Base-by-base conservation (phyloP, 2,113 vertebrate species). In the Mixornis gularis region DNA sequence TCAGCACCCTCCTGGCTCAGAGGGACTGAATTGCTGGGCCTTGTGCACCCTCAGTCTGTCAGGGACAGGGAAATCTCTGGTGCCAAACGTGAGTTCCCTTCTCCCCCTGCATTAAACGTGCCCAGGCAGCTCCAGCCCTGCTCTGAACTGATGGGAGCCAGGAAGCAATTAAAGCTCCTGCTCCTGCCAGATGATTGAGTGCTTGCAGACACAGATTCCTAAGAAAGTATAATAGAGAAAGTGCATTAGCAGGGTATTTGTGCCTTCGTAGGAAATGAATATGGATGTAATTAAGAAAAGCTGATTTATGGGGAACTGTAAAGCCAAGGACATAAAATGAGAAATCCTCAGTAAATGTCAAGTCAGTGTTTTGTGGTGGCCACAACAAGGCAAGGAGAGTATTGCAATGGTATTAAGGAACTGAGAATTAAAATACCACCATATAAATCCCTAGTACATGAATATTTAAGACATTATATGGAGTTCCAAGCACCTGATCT, bases 261-360 rank as follows among this genome's bases (percentile, higher is more conserved):
- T 95, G 84, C 91, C 78, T 93, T 78, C 86, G 11, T 43, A 68
- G 94, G 83, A 94, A 89, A 94, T 94, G 80, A 89, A 92, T 96
- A 95, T 84, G 93, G 93, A 90, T 93, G 77, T 89, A 90, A 94
- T 94, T 94, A 93, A 95, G 83, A 86, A 92, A 93, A 95, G 77
- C 86, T 94, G 83, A 92, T 94, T 94, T 90, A 93, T 68, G 76
- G 70, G 65, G 52, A 90, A 93, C 89, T 81, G 89, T 92, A 94
- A 96, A 95, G 91, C 51, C 80, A 89, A 77, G 86, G 69, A 95
- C 69, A 71, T 86, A 36, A 92, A 81, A 90, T 89, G 80, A 86
- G 80, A 94, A 80, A 70, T 66, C 90, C 55, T 48, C 72, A 90
- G 85, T 93, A 90, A 93, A 92, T 86, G 82, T 92, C 72, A 94